Evolutionary conservation across 35 echinoderm and acorn worm species (phyloP).

Genomic region (Heliocidaris tuberculata): DNA sequence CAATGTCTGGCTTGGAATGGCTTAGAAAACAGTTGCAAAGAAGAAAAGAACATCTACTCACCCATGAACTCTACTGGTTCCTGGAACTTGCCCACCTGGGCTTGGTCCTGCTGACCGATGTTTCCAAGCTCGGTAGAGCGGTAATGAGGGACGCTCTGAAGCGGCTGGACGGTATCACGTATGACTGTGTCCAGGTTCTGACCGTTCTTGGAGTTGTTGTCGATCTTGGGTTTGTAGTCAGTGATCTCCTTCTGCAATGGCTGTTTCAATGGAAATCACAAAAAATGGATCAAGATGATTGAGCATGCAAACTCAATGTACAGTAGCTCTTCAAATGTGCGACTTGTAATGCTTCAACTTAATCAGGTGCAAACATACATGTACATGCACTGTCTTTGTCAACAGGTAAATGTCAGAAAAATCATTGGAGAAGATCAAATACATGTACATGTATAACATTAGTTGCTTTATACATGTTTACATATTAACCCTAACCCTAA

Average conservation of each 20-base stretch:
- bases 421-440: no score
- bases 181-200: conserved; percentile 68
- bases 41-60: conserved; percentile 2
- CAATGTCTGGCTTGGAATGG: no score
- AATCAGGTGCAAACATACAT: no score
- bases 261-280: conserved; percentile 48
- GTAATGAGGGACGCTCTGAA: conserved; percentile 69
- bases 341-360: no score
- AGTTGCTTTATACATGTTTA: no score
- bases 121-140: conserved; percentile 71
- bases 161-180: conserved; percentile 52
- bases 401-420: no score
- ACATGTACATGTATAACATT: no score
- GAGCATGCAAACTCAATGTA: background rate
- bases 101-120: conserved; percentile 56
- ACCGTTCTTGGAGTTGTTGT: conserved; percentile 68
- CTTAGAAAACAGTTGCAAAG: background rate
- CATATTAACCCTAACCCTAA: no score
- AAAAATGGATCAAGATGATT: background rate
- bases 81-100: conserved; percentile 54
- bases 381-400: no score
- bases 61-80: conserved; percentile 84
- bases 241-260: conserved; percentile 91
- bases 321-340: background rate
- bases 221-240: conserved; percentile 79